Evolutionary conservation across 1,140 invertebrate genomes (phyloP).

Genomic region (Ostrea denselamellosa): DNA sequence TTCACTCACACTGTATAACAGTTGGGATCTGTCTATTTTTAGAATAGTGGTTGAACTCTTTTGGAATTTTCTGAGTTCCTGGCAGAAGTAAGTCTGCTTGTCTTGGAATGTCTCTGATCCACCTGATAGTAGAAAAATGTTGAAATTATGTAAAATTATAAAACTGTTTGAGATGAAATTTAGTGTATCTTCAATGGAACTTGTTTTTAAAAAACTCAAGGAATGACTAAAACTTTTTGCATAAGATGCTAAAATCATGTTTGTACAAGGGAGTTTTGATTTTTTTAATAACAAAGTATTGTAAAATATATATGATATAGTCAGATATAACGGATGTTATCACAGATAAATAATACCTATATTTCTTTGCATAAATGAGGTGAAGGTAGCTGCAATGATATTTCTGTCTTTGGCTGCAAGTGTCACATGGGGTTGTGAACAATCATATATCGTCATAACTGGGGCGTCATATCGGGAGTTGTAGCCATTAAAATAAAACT

Average conservation of each 20-base stretch:
- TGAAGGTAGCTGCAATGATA: constrained; percentile 94
- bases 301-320: no score
- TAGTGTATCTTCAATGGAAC: neutral
- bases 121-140: constrained; percentile 78
- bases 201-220: neutral
- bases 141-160: neutral
- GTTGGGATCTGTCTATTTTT: constrained; percentile 88
- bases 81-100: constrained; percentile 96
- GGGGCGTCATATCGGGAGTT: constrained; percentile 79
- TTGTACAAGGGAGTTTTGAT: no score
- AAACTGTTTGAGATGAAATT: no score
- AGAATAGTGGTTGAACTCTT: constrained; percentile 88
- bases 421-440: constrained; percentile 91
- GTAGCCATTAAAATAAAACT: constrained; percentile 79
- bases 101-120: constrained; percentile 97
- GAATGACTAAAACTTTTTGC: neutral
- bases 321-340: neutral
- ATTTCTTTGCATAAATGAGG: constrained; percentile 94
- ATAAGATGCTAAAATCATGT: no score
- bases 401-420: constrained; percentile 90
- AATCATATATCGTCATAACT: constrained; percentile 91
- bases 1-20: constrained; percentile 86
- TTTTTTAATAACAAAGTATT: no score
- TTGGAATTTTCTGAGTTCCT: constrained; percentile 92
- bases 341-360: constrained; percentile 82